phyloP scores from a whole-genome alignment of 2,113 vertebrate genomes.

The Dasyornis broadbenti region DNA sequence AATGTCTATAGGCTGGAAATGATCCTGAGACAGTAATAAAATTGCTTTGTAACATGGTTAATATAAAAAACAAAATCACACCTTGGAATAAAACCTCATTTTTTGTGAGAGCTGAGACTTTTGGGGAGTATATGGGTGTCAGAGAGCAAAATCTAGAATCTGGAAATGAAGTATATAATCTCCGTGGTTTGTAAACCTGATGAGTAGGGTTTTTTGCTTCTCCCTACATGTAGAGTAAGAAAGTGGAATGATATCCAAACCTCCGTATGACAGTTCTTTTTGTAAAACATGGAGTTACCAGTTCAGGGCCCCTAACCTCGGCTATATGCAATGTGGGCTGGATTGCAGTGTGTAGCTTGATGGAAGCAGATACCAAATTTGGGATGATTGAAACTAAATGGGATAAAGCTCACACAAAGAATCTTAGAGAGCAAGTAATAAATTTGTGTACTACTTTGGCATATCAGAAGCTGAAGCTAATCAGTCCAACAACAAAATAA shows the following conservation, averaged over 20 bases:
- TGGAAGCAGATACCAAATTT: background rate
- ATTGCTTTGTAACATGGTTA: constrained; percentile 48
- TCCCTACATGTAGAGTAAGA: background rate
- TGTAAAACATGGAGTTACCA: background rate
- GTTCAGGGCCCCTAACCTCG: background rate
- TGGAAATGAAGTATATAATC: background rate
- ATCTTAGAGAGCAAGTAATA: background rate
- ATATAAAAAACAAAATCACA: constrained; percentile 51
- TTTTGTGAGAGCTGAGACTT: constrained; percentile 14
- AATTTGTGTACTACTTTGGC: background rate
- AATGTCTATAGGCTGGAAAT: constrained; percentile 33
- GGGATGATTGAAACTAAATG: background rate
- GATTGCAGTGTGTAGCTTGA: background rate
- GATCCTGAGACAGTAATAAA: constrained; percentile 47
- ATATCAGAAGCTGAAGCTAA: constrained; percentile 24
- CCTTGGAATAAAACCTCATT: constrained; percentile 2
- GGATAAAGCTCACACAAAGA: background rate
- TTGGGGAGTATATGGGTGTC: background rate
- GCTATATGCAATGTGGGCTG: background rate
- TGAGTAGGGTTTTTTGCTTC: background rate
- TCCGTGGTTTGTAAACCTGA: background rate
- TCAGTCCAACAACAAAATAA: background rate
- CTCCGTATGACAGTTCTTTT: background rate
- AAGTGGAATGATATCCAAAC: constrained; percentile 19
- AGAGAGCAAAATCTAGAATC: constrained; percentile 27